A percentile compares a stretch with the other conserved stretches of the same genome.
Conservation (phyloP, 1,140 invertebrate genomes). For the Dolichoris vasculosae region DNA sequence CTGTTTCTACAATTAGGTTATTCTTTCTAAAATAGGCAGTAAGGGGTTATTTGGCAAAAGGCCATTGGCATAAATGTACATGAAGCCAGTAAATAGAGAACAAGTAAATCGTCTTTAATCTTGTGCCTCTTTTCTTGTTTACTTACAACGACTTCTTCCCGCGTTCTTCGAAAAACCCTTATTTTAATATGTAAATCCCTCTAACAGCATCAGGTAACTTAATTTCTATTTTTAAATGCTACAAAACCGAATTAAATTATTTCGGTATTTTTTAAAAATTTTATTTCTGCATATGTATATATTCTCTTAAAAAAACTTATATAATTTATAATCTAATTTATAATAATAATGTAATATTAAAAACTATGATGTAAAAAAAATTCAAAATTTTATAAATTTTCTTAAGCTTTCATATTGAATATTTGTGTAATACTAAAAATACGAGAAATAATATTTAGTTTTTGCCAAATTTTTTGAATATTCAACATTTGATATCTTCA, state of each 20-base stretch:
- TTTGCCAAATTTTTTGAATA: too few species aligned
- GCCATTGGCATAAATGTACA: conserved; percentile 20
- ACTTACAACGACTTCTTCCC: background rate
- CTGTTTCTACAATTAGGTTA: background rate
- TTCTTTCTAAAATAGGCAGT: background rate
- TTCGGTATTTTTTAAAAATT: background rate
- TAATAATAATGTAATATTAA: too few species aligned
- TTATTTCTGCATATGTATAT: background rate
- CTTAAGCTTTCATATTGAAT: too few species aligned
- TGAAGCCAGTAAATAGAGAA: conserved; percentile 12
- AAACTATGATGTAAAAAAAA: too few species aligned
- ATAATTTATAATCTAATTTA: too few species aligned
- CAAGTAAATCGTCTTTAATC: conserved; percentile 19
- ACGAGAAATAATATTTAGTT: too few species aligned
- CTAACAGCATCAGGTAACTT: background rate
- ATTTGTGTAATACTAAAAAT: too few species aligned
- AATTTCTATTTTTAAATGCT: background rate
- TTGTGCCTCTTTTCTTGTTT: conserved; percentile 24
- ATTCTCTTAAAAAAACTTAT: too few species aligned
- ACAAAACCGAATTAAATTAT: background rate
- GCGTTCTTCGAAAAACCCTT: background rate
- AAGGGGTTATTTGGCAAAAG: conserved; percentile 23
- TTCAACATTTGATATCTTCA: background rate
- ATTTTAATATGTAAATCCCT: background rate
- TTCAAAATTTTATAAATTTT: too few species aligned